Base-by-base conservation (phyloP, 2,797 vertebrate genomes). In the Pangasius macronema region DNA sequence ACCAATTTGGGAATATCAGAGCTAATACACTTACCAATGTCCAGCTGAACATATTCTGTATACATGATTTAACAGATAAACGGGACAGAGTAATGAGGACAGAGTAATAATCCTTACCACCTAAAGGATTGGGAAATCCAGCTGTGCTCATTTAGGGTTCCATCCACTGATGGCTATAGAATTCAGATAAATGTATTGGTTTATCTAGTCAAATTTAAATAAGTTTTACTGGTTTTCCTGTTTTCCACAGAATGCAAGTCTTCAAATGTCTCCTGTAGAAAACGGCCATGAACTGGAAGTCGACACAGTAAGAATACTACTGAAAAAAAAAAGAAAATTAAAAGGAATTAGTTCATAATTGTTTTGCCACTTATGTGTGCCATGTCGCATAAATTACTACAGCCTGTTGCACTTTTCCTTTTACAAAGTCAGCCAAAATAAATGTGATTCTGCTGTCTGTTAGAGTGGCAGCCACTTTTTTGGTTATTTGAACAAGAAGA, bases 201-300 rank as follows among this genome's bases (percentile, higher is more conserved):
- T 20, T 30, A 53, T 51, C 14, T 53, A 18, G 13, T 30, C 8
- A 20, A 18, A 76, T 75, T 51, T 51, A 11, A 75, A 30, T 53
- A 9, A 5, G 3, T 77, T 51, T 76, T 24, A 24, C 9, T 24
- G 5, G 11, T 24, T 72, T 73, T 82, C 22, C 59, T 83, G 11
- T 39, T 86, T 2, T 75, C 30, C 83, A 39, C 90, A 97, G 96
- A 91, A 42, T 2, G 90, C 57, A 0, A 95, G 92, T 77, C 92
- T 91, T 57, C 89, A 6, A 1, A 6, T 86, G 18, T 94, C 93
- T 2, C 85, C 89, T 36, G 49, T 86, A 63, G 94, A 95, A 51
- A 90, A 93, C 8, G 92, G 89, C 65, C 79, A 46, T 0, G 91
- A 95, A 9, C 83, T 14, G 0, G 91, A 92, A 3, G 39, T 70